Evolutionary conservation across 1,140 invertebrate genomes (phyloP).

Genomic region (Brachionus asplanchnoidis): DNA sequence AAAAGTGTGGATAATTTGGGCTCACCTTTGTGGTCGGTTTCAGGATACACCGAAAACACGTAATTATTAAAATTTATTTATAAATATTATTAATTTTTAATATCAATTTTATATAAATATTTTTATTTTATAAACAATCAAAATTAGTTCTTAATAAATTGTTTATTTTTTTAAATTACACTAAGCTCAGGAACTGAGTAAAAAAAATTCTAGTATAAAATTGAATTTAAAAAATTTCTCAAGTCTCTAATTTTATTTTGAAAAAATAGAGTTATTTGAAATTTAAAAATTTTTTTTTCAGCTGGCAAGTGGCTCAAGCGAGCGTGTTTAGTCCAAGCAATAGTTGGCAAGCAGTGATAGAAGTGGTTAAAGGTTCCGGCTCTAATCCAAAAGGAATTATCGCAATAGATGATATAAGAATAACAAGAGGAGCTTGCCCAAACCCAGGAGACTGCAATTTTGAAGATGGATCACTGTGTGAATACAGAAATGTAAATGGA

Average conservation of each 20-base stretch:
- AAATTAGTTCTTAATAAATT: no score
- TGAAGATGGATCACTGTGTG: constrained; percentile 19
- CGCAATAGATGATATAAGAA: constrained; percentile 36
- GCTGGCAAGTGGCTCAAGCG: constrained; percentile 25
- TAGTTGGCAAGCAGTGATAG: constrained; percentile 35
- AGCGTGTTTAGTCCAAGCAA: background rate
- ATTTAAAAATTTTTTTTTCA: background rate
- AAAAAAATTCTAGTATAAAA: no score
- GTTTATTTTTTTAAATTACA: no score
- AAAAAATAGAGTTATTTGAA: background rate
- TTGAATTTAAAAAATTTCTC: no score
- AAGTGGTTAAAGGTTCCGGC: background rate
- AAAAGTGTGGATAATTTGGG: constrained; percentile 19
- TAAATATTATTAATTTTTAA: background rate
- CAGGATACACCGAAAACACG: background rate
- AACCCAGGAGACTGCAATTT: constrained; percentile 38
- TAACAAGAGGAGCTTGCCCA: constrained; percentile 18
- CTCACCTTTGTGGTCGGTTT: background rate
- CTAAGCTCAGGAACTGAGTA: no score
- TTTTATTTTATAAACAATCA: background rate
- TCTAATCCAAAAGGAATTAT: constrained; percentile 7
- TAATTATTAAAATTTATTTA: background rate
- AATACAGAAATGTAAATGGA: background rate
- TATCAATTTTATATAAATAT: no score
- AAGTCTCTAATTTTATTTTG: no score